Conservation (phyloP, 2,113 vertebrate genomes). For the Uria lomvia region DNA sequence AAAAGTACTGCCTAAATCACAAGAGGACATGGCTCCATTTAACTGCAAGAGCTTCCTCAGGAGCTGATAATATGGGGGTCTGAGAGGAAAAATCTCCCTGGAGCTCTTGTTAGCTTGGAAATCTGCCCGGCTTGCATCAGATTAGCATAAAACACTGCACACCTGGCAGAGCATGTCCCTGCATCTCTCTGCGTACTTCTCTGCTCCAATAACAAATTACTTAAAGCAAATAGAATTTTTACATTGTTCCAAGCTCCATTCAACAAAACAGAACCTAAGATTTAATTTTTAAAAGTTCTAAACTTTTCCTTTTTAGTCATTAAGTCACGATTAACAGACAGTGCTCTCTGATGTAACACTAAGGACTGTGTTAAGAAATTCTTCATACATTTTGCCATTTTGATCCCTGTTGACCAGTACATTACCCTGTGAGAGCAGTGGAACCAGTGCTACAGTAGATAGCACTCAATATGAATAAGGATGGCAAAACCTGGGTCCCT, state of each 20-base stretch:
- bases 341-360: not conserved
- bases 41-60: not conserved
- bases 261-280: not conserved
- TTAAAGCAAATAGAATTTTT: not conserved
- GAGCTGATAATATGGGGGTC: not conserved
- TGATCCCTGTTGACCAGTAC: not conserved
- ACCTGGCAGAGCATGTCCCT: not conserved
- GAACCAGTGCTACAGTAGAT: not conserved
- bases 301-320: not conserved
- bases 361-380: not conserved
- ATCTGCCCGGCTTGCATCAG: not conserved
- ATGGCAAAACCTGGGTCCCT: not conserved
- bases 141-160: not conserved
- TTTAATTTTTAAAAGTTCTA: not conserved
- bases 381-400: not conserved
- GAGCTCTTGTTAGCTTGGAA: not conserved
- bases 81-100: not conserved
- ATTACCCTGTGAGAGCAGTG: not conserved
- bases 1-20: not conserved
- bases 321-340: rapidly evolving
- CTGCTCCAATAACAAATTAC: not conserved
- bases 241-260: not conserved
- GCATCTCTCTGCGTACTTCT: not conserved
- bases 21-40: not conserved
- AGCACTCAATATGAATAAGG: not conserved